Evolutionary conservation across 2,113 vertebrate genomes (phyloP).

Genomic region (Mellivora capensis): DNA sequence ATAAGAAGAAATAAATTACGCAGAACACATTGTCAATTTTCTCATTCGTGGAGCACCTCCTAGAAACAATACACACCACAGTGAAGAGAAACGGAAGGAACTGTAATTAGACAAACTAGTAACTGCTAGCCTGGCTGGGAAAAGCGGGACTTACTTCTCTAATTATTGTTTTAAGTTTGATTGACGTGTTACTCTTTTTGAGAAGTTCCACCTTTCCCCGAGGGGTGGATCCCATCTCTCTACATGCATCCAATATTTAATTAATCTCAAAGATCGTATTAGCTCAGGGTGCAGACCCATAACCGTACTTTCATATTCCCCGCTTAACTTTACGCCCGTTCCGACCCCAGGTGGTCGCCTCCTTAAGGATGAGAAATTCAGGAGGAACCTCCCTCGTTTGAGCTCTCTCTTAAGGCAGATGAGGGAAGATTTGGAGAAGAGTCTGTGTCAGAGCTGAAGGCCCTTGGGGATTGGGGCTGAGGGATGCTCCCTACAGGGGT

Average conservation of each 20-base stretch:
- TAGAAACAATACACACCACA: background rate
- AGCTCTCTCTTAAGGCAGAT: background rate
- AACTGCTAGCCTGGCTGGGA: background rate
- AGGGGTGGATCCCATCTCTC: background rate
- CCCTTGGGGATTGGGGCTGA: background rate
- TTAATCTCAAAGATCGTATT: background rate
- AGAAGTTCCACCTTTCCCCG: background rate
- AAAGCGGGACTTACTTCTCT: background rate
- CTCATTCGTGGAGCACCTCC: background rate
- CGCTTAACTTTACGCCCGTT: background rate
- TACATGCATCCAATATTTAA: background rate
- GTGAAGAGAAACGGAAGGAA: background rate
- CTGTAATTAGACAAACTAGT: background rate
- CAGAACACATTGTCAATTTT: constrained; percentile 27
- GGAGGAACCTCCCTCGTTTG: background rate
- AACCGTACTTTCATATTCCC: background rate
- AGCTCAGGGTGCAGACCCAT: background rate
- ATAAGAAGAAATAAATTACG: background rate
- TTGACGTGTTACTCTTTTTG: background rate
- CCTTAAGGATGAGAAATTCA: background rate
- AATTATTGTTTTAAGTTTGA: constrained; percentile 4
- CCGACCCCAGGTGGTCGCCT: constrained; percentile 31
- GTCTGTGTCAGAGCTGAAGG: background rate
- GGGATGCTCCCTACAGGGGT: background rate
- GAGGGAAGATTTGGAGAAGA: background rate